A percentile compares a stretch with the other conserved stretches of the same genome.
phyloP scores from a whole-genome alignment of 2,888 invertebrate genomes.

The Drosophila yooni region DNA sequence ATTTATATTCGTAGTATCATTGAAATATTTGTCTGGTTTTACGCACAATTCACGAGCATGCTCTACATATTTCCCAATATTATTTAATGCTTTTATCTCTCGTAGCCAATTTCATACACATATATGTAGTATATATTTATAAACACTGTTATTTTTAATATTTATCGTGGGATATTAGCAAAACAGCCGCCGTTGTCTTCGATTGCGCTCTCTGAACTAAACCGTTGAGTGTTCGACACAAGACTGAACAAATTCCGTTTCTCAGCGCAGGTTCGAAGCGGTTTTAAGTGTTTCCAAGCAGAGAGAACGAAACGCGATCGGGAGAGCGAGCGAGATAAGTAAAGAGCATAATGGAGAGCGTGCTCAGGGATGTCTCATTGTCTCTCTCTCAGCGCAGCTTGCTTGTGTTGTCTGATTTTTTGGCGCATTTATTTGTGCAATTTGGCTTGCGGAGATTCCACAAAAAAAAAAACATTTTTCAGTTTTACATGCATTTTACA shows the following conservation, averaged over 20 bases:
- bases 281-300: constrained; percentile 8
- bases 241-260: constrained; percentile 64
- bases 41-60: constrained; percentile 61
- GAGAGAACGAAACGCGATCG: constrained; percentile 8
- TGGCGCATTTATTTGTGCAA: constrained; percentile 37
- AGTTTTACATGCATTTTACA: constrained; percentile 8
- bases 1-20: constrained; percentile 43
- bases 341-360: constrained; percentile 14
- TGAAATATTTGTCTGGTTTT: constrained; percentile 35
- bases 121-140: constrained; percentile 1
- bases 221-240: constrained; percentile 78
- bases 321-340: constrained; percentile 4
- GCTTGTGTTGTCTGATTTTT: constrained; percentile 20
- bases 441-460: constrained; percentile 9
- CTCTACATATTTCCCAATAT: constrained; percentile 64
- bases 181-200: constrained; percentile 62
- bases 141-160: constrained; percentile 11
- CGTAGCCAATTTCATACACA: constrained; percentile 16
- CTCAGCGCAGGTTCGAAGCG: constrained; percentile 30
- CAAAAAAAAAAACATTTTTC: constrained; percentile 7
- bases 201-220: constrained; percentile 58
- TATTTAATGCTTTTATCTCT: constrained; percentile 54
- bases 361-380: not conserved
- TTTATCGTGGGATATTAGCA: constrained; percentile 5
- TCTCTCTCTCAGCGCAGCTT: constrained; percentile 2